phyloP scores from a whole-genome alignment of 1,140 invertebrate species.

The Brachionus sp. region DNA sequence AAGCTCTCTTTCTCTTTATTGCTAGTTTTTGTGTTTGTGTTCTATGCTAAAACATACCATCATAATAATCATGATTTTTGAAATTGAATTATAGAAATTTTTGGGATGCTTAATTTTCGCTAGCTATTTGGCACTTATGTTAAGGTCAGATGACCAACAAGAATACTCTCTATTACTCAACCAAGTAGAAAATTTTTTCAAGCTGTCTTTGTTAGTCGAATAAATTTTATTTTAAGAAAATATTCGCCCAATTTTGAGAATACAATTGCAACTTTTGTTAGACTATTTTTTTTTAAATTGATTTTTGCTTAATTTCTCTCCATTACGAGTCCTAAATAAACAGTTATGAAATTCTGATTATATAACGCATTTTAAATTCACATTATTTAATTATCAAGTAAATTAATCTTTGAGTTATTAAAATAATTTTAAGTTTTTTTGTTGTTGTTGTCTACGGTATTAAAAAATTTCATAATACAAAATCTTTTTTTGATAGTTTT shows the following conservation, averaged over 20 bases:
- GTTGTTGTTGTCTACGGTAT: not conserved
- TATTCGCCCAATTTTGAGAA: not conserved
- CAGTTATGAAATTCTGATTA: not conserved
- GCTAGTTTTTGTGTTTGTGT: not conserved
- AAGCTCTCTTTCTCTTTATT: conserved; percentile 7
- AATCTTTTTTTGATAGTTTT: not conserved
- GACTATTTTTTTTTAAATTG: not conserved
- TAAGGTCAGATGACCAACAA: not conserved
- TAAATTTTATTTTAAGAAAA: not conserved
- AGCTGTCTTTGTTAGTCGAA: not conserved
- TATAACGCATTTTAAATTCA: not conserved
- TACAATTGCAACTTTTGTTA: not conserved
- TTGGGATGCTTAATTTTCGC: not conserved
- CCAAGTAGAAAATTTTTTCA: not conserved
- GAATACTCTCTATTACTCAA: not conserved
- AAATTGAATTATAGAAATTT: conserved; percentile 28
- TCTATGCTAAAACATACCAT: conserved; percentile 12
- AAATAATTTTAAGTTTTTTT: not conserved
- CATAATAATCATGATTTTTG: conserved; percentile 30
- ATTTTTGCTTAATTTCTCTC: no score
- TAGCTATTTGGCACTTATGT: not conserved
- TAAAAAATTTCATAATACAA: not conserved
- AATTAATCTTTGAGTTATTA: not conserved
- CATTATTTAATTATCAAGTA: not conserved
- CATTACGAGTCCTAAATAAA: not conserved